These are phyloP conservation scores for Sphyrna mokarran DNA, from an alignment of 2,113 vertebrate species.

Conservation along the genomic window DNA sequence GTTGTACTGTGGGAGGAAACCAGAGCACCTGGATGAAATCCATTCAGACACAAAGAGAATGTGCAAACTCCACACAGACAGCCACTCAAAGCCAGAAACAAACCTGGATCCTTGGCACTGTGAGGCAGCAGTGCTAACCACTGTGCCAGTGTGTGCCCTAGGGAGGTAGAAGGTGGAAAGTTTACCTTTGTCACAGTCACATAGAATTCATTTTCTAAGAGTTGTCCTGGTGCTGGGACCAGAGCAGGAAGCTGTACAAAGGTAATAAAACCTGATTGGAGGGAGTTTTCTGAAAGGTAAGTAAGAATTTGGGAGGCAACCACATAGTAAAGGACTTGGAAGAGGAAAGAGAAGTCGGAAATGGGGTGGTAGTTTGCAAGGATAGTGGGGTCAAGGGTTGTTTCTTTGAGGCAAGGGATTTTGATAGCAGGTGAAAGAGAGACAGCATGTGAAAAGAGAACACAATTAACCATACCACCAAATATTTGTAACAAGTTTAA, in stretches of 20 bases:
- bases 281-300: background rate
- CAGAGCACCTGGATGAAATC: too few species aligned
- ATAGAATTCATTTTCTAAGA: background rate
- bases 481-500: background rate
- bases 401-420: background rate
- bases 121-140: too few species aligned
- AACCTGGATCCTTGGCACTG: too few species aligned
- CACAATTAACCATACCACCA: background rate
- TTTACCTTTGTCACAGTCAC: background rate
- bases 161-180: background rate
- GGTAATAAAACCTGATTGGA: background rate
- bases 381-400: background rate
- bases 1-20: too few species aligned
- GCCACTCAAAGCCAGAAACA: too few species aligned
- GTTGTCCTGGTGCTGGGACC: background rate
- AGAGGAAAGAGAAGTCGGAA: background rate
- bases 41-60: too few species aligned
- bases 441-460: background rate
- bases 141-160: too few species aligned
- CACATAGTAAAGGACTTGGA: background rate
- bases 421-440: background rate
- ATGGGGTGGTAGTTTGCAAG: background rate
- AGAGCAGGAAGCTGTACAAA: background rate
- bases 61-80: too few species aligned
- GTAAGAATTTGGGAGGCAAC: background rate